Evolutionary conservation across 2,113 vertebrate species (phyloP).

Genomic region (Egretta garzetta): DNA sequence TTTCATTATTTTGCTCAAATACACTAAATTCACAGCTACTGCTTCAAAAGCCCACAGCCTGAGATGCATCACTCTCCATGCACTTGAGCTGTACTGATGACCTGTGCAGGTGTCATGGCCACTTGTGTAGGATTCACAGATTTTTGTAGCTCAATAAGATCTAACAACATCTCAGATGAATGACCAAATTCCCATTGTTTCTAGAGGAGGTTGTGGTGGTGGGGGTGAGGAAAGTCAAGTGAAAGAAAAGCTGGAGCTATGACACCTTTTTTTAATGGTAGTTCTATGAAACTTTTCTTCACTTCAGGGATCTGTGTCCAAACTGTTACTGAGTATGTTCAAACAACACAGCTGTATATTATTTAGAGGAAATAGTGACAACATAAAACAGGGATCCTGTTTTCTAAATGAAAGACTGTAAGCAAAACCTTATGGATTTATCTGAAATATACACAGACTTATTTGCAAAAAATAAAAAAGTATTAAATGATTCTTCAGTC

Average conservation of each 20-base stretch:
- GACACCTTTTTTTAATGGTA: background rate
- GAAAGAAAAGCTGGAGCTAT: background rate
- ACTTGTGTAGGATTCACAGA: background rate
- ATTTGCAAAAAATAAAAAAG: background rate
- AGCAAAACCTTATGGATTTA: background rate
- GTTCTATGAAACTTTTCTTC: background rate
- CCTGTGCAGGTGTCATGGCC: background rate
- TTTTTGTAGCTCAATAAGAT: background rate
- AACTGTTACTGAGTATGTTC: background rate
- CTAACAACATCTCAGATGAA: background rate
- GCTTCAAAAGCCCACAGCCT: background rate
- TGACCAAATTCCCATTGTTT: background rate
- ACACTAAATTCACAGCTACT: background rate
- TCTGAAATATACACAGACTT: background rate
- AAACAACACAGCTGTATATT: background rate
- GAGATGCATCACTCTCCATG: background rate
- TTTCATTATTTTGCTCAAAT: background rate
- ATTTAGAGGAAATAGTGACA: background rate
- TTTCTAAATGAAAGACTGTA: background rate
- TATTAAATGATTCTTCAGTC: background rate
- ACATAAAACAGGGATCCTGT: background rate
- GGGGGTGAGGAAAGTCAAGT: background rate
- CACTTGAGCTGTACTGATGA: background rate
- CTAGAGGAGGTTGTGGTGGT: accelerated
- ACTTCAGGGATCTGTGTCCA: background rate